Base-by-base conservation (phyloP, 2,113 vertebrate species). In the Steatornis caripensis region DNA sequence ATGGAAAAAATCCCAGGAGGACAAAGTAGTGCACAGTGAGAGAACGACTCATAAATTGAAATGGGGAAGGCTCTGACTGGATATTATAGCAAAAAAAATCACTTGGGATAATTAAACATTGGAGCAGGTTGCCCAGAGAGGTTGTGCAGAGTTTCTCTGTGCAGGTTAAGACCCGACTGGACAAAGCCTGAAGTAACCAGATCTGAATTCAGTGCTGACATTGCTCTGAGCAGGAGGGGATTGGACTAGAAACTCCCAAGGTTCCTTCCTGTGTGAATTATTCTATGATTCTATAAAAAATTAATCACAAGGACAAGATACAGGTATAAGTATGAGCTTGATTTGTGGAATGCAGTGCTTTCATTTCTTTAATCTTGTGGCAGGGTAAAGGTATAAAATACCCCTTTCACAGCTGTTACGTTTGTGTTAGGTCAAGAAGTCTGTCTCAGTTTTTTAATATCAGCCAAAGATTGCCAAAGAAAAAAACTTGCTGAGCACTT, bases 391-490 rank as follows among this genome's bases (percentile, higher is more conserved):
- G 41, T 64, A 85, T 46, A 30, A 66, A 80, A 71, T 66, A 85
- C 43, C 12, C 22, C 57, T 90, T 90, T 85, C 79, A 87, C 57
- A 87, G 64, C 87, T 82, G 74, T 84, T 92, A 93, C 90, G 58
- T 77, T 81, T 86, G 37, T 70, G 54, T 53, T 78, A 86, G 95
- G 93, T 94, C 92, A 94, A 92, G 46, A 95, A 87, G 60, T 41
- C 86, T 75, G 34, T 74, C 64, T 93, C 93, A 57, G n/a, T 81
- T 97, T 96, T 95, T 80, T 92, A 96, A 64, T 83, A 72, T 34
- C 80, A 94, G 70, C 78, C 72, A 89, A 94, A 97, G 76, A 94
- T 65, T 92, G 89, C 93, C 76, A 94, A 97, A 97, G 95, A 96
- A 91, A 97, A 95, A 95, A 94, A 60, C 65, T 37, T 92, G 84